Conservation (phyloP, 2,797 vertebrate genomes). For the Podargus strigoides region DNA sequence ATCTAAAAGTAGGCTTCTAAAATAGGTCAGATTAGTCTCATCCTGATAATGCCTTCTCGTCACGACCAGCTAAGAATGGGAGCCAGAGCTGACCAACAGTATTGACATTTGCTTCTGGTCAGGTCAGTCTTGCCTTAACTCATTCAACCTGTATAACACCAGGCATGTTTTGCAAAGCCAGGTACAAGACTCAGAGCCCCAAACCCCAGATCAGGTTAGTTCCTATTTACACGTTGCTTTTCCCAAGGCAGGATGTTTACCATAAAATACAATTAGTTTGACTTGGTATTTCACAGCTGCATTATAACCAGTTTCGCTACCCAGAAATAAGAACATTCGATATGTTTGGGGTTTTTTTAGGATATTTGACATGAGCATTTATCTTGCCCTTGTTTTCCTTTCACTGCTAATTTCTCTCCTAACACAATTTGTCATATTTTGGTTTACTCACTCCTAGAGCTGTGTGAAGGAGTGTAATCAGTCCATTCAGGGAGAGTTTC, state of each 20-base stretch:
- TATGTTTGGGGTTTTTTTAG: neutral
- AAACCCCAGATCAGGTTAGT: neutral
- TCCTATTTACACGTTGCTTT: neutral
- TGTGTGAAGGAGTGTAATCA: neutral
- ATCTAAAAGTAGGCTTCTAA: neutral
- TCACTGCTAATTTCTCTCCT: neutral
- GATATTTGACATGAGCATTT: neutral
- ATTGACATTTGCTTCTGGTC: neutral
- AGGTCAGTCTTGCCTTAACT: neutral
- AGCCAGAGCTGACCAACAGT: neutral
- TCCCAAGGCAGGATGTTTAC: neutral
- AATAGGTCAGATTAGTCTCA: neutral
- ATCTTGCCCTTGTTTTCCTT: neutral
- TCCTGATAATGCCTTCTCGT: neutral
- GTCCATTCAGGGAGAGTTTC: neutral
- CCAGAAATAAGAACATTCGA: neutral
- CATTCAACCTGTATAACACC: neutral
- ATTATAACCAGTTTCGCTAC: neutral
- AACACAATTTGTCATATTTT: neutral
- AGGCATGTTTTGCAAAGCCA: neutral
- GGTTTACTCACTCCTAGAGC: neutral
- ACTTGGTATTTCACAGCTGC: neutral
- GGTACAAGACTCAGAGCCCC: neutral
- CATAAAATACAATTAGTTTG: neutral
- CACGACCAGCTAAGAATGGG: neutral